phyloP scores from a whole-genome alignment of 2,113 vertebrate genomes.

The Amphiprion ocellaris region DNA sequence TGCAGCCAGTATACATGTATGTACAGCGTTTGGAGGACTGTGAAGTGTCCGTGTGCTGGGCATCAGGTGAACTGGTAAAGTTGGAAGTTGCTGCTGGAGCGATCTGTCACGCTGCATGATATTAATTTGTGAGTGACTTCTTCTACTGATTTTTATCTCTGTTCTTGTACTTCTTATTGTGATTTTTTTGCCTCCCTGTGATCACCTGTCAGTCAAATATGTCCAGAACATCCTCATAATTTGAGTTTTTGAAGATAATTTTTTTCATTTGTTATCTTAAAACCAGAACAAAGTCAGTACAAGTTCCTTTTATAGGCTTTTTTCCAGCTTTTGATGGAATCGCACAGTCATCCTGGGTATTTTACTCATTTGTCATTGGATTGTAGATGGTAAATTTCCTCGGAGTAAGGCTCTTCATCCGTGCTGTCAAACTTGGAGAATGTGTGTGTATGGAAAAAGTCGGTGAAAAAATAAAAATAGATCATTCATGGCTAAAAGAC shows the following conservation, averaged over 20 bases:
- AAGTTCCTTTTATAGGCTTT: not conserved
- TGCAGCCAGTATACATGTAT: slow-evolving; percentile 4
- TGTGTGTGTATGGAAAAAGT: not conserved
- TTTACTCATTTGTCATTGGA: not conserved
- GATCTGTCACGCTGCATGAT: slow-evolving; percentile 2
- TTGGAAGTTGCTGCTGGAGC: slow-evolving; percentile 8
- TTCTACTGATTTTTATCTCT: slow-evolving; percentile 23
- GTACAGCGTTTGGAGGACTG: slow-evolving; percentile 20
- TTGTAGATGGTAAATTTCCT: not conserved
- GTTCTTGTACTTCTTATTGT: not conserved
- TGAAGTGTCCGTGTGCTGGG: slow-evolving; percentile 4
- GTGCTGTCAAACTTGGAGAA: no score
- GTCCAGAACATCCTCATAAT: no score
- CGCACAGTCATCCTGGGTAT: not conserved
- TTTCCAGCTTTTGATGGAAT: not conserved
- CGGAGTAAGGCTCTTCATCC: not conserved
- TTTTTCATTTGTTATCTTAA: not conserved
- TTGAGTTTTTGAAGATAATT: not conserved
- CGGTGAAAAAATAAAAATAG: slow-evolving; percentile 4
- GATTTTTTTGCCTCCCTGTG: not conserved
- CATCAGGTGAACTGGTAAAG: slow-evolving; percentile 14
- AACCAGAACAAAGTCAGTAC: not conserved
- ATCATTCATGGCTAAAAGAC: slow-evolving; percentile 6
- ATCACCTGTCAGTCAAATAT: slow-evolving; percentile 3
- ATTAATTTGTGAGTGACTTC: slow-evolving; percentile 28